Evolutionary conservation across 2,113 vertebrate genomes (phyloP), one percentile per base, ranked within the genome.

Genomic region (Melanerpes formicivorus): DNA sequence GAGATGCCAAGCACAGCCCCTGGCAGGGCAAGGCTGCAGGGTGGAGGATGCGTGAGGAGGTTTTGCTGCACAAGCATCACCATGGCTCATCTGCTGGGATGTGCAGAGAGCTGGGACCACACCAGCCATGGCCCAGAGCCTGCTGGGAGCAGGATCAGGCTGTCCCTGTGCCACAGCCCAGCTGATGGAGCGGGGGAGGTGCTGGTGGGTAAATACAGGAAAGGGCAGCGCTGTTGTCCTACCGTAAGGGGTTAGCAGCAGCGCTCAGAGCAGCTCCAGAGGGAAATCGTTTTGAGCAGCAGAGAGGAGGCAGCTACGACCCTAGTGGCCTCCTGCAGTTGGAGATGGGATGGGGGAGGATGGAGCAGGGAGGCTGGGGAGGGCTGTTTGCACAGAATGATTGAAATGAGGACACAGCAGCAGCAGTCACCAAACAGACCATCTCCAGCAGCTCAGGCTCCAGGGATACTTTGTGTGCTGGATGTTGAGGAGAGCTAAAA

Each of bases 11-110:
- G 32, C 63, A 9, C 30, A 17, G 52, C 8, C 52, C 14, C 63
- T 5, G 18, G 30, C 18, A 10, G 54, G 78, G 42, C 9, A 9
- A 46, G 52, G 63, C 63, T 10, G 30, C 22, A 23, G 4, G 18
- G 50, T 5, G 18, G 23, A 19, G 8, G 8, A 18, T 21, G 2
- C 11, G 1, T 3, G 22, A 32, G 44, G 54, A 26, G 13, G 32
- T 21, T 75, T 58, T n/a, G 71, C 66, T 29, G 84, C 48, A 6
- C 1, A 26, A n/a, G 60, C 70, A 48, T 26, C 37, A 3, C 21
- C 1, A 6, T 2, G 21, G 25, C 60, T 40, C 70, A 7, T 1
- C 3, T 2, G 34, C 32, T 4, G 5, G 21, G n/a, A 11, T 22
- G 2, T 8, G 42, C 42, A 14, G 19, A 13, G 69, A 30, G 37